These are phyloP conservation scores for Coenonympha arcania DNA, from an alignment of 2,888 invertebrate species.

Conservation along the genomic window DNA sequence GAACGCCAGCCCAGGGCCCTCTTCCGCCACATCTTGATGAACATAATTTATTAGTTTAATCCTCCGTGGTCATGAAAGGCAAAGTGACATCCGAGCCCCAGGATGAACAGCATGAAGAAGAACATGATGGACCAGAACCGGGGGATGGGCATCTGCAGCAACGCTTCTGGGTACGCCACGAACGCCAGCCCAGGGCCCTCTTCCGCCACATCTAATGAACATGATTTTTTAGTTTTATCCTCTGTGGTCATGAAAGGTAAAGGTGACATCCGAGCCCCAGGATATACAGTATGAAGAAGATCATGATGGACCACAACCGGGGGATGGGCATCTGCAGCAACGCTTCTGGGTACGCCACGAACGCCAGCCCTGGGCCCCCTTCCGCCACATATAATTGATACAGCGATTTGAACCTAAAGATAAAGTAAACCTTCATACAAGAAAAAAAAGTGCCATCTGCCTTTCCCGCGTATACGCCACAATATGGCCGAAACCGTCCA, in stretches of 20 bases:
- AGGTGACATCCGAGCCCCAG: conserved; percentile 82
- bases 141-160: conserved; percentile 79
- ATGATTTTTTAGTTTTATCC: no score
- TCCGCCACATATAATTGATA: conserved; percentile 77
- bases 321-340: conserved; percentile 80
- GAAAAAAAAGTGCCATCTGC: no score
- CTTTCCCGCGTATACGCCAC: no score
- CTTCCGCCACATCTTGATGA: conserved; percentile 75
- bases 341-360: conserved; percentile 85
- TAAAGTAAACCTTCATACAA: no score
- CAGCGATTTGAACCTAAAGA: no score
- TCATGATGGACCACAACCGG: conserved; percentile 80
- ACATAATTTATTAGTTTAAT: no score
- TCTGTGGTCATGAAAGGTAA: no score
- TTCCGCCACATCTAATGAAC: conserved; percentile 74
- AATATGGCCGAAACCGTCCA: no score
- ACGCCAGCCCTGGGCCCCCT: conserved; percentile 81
- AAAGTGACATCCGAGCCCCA: conserved; percentile 82
- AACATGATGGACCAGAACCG: conserved; percentile 81
- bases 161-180: conserved; percentile 83
- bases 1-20: conserved; percentile 83
- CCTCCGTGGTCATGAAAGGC: no score
- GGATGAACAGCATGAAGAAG: conserved; percentile 80
- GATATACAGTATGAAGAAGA: conserved; percentile 81
- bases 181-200: conserved; percentile 83